Percentiles rank a stretch among this genome's conserved stretches.
phyloP scores from a whole-genome alignment of 2,113 vertebrate species.

The Heteronetta atricapilla region DNA sequence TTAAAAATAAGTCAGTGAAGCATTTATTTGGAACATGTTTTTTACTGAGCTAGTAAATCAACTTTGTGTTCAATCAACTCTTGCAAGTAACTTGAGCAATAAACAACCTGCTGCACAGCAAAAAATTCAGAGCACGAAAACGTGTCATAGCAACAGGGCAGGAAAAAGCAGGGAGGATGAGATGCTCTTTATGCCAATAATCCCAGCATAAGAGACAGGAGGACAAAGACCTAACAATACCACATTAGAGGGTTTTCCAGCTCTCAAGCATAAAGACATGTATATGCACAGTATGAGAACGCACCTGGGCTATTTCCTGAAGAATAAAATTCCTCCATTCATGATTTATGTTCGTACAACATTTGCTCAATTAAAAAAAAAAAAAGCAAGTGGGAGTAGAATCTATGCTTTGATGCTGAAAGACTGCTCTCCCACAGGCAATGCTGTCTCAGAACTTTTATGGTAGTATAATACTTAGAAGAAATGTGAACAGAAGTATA shows the following conservation, averaged over 20 bases:
- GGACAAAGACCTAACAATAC: neutral
- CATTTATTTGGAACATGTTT: neutral
- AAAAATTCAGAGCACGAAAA: neutral
- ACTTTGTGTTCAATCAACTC: neutral
- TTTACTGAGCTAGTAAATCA: neutral
- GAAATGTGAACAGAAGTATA: neutral
- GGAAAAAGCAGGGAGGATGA: accelerated
- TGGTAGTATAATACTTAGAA: neutral
- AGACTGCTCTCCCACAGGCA: neutral
- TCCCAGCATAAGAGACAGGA: neutral
- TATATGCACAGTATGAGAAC: neutral
- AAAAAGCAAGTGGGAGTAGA: neutral
- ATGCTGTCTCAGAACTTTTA: neutral
- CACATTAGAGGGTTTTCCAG: neutral
- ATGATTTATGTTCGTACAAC: neutral
- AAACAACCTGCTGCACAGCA: neutral
- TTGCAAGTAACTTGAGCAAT: neutral
- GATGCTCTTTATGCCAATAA: neutral
- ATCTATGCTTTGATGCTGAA: neutral
- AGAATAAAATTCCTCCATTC: neutral
- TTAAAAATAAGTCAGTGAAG: neutral
- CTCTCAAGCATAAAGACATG: accelerated
- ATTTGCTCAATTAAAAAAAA: neutral
- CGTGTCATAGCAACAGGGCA: accelerated
- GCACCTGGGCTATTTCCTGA: neutral